Conservation (phyloP, 2,797 vertebrate genomes). For the Lerista edwardsae region DNA sequence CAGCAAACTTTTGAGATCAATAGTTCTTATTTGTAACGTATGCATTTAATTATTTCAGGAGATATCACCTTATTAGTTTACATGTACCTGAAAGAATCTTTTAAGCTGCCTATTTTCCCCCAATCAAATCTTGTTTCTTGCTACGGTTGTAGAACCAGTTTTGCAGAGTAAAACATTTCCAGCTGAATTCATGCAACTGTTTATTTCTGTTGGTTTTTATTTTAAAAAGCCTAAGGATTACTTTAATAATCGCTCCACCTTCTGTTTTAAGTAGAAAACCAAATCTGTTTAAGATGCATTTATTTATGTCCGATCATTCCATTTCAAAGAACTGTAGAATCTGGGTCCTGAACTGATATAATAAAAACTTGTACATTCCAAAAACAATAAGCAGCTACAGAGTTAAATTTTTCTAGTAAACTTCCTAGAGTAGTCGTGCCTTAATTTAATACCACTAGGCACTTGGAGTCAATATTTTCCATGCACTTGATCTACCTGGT, state of each 20-base stretch:
- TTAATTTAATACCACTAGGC: slow-evolving; percentile 72
- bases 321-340: slow-evolving; percentile 16
- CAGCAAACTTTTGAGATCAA: slow-evolving; percentile 13
- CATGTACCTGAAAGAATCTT: slow-evolving; percentile 42
- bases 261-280: slow-evolving; percentile 17
- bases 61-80: slow-evolving; percentile 32
- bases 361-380: slow-evolving; percentile 72
- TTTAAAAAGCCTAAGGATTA: background rate
- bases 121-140: slow-evolving; percentile 49
- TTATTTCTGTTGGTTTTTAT: background rate
- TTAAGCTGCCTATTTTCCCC: slow-evolving; percentile 30
- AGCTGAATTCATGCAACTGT: slow-evolving; percentile 31
- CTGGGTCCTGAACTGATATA: background rate
- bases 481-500: slow-evolving; percentile 74
- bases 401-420: slow-evolving; percentile 63
- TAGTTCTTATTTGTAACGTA: slow-evolving; percentile 40
- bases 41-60: slow-evolving; percentile 62
- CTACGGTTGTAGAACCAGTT: slow-evolving; percentile 51
- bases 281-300: background rate
- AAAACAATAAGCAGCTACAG: slow-evolving; percentile 67
- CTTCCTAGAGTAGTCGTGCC: slow-evolving; percentile 72
- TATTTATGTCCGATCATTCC: slow-evolving; percentile 19
- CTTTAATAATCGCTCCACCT: slow-evolving; percentile 6
- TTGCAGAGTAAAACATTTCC: slow-evolving; percentile 38
- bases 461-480: slow-evolving; percentile 71